Evolutionary conservation across 2,888 invertebrate genomes (phyloP).

Genomic region (Mantis religiosa): DNA sequence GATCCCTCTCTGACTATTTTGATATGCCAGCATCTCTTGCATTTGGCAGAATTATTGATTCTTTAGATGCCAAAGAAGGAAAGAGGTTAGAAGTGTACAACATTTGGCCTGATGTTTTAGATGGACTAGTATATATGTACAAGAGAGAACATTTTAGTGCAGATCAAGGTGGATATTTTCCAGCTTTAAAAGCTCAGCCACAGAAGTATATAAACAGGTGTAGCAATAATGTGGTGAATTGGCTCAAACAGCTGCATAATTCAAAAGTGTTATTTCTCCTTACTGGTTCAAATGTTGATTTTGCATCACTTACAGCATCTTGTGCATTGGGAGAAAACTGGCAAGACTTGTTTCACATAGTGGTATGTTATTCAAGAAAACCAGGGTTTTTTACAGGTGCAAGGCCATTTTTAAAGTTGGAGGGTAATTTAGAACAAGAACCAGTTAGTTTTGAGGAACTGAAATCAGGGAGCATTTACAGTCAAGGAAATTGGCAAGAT

Average conservation of each 20-base stretch:
- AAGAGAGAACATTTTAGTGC: slow-evolving; percentile 52
- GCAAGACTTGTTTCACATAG: slow-evolving; percentile 59
- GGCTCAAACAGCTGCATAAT: slow-evolving; percentile 55
- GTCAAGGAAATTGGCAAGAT: slow-evolving; percentile 42
- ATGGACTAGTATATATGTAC: slow-evolving; percentile 59
- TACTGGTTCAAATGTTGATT: slow-evolving; percentile 70
- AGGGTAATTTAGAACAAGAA: slow-evolving; percentile 44
- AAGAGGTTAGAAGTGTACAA: slow-evolving; percentile 32
- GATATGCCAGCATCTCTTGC: slow-evolving; percentile 62
- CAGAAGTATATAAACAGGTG: slow-evolving; percentile 57
- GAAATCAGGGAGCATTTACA: slow-evolving; percentile 45
- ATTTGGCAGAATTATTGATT: slow-evolving; percentile 64
- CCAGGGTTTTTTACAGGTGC: slow-evolving; percentile 64
- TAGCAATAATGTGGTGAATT: slow-evolving; percentile 48
- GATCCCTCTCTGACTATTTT: slow-evolving; percentile 68
- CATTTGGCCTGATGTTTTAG: slow-evolving; percentile 63
- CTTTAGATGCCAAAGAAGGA: slow-evolving; percentile 51
- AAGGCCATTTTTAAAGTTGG: slow-evolving; percentile 53
- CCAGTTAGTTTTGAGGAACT: slow-evolving; percentile 42
- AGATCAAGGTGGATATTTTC: slow-evolving; percentile 59
- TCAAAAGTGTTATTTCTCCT: slow-evolving; percentile 57
- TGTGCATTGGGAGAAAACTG: slow-evolving; percentile 63
- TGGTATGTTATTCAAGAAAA: slow-evolving; percentile 65
- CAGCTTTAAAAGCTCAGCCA: slow-evolving; percentile 53
- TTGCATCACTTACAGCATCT: slow-evolving; percentile 59